A percentile compares a stretch with the other conserved stretches of the same genome.
Evolutionary conservation across 2,113 vertebrate species (phyloP).

Genomic region (Pithys albifrons): DNA sequence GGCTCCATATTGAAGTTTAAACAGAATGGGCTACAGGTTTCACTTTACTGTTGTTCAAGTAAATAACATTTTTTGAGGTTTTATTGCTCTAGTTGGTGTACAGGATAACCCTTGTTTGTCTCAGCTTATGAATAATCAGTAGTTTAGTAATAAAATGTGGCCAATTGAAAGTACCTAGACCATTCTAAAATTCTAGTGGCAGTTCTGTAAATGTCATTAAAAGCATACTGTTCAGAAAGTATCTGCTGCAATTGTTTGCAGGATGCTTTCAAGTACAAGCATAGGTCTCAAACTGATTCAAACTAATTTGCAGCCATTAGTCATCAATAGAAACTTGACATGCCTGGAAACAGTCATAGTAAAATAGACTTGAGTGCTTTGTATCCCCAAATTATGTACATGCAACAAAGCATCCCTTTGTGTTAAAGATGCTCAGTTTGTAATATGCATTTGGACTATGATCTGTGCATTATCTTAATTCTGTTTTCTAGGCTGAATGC

Average conservation of each 20-base stretch:
- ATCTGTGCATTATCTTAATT: rapidly evolving
- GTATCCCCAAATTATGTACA: not conserved
- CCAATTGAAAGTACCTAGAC: not conserved
- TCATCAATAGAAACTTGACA: not conserved
- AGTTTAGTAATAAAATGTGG: not conserved
- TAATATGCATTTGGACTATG: not conserved
- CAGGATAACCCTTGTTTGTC: not conserved
- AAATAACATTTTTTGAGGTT: not conserved
- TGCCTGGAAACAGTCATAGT: rapidly evolving
- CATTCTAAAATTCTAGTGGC: not conserved
- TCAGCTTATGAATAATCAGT: not conserved
- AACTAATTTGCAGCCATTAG: not conserved
- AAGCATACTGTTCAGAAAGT: not conserved
- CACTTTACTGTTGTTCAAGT: not conserved
- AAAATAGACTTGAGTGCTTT: not conserved
- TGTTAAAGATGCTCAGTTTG: not conserved
- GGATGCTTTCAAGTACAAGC: not conserved
- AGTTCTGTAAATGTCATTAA: not conserved
- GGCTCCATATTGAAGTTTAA: not conserved
- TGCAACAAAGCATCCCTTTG: not conserved
- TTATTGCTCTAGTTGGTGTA: not conserved
- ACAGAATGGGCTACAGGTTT: not conserved
- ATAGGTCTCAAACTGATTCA: not conserved
- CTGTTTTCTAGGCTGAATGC: not conserved
- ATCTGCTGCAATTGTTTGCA: not conserved